phyloP scores from a whole-genome alignment of 2,113 vertebrate species.

The Clarias batrachus region DNA sequence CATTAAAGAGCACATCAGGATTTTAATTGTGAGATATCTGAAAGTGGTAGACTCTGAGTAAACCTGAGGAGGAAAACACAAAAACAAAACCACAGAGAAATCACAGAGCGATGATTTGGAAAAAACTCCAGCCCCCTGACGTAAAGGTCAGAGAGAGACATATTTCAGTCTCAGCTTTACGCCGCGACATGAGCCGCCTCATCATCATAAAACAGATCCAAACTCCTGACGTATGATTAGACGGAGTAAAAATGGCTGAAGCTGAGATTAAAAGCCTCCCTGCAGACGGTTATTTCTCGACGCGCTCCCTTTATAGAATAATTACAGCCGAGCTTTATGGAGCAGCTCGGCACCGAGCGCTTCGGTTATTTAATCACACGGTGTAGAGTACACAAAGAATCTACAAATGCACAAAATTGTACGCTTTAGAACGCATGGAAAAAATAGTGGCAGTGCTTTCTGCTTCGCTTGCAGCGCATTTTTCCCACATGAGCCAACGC shows the following conservation, averaged over 20 bases:
- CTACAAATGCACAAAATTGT: conserved; percentile 64
- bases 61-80: not conserved
- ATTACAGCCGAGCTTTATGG: conserved; percentile 71
- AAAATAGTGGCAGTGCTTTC: conserved; percentile 45
- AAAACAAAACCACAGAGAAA: conserved; percentile 13
- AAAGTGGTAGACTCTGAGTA: conserved; percentile 25
- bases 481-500: conserved; percentile 47
- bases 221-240: conserved; percentile 14
- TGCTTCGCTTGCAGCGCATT: conserved; percentile 44
- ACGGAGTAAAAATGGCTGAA: not conserved
- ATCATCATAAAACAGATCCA: not conserved
- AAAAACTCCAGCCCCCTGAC: not conserved
- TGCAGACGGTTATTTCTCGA: conserved; percentile 44
- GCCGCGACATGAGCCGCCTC: not conserved
- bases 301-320: conserved; percentile 70
- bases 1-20: not conserved
- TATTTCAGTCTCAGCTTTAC: not conserved
- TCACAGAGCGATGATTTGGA: conserved; percentile 4
- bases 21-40: conserved; percentile 7
- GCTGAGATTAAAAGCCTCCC: conserved; percentile 47
- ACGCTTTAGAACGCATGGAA: conserved; percentile 46
- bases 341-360: conserved; percentile 62
- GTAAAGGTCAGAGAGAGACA: not conserved
- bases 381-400: conserved; percentile 59
- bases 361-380: conserved; percentile 70